Evolutionary conservation across 2,888 invertebrate species (phyloP).

Genomic region (Ennomos erosarius): DNA sequence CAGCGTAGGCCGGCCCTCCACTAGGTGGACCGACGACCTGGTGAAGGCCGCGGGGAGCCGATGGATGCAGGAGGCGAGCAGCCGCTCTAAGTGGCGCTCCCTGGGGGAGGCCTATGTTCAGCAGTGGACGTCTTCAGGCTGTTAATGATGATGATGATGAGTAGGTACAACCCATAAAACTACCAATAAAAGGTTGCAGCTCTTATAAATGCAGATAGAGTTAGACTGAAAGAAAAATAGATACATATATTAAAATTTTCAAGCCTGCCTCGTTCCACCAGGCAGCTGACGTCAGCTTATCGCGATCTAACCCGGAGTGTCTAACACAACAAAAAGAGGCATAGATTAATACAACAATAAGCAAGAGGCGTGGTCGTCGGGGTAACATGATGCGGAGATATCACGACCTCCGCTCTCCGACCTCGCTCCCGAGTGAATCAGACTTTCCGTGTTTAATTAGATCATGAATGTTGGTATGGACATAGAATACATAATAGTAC

Average conservation of each 20-base stretch:
- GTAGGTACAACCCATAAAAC: too few relatives aligned
- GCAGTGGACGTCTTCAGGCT: too few relatives aligned
- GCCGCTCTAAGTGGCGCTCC: too few relatives aligned
- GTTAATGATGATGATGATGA: too few relatives aligned
- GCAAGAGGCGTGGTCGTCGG: constrained; percentile 57
- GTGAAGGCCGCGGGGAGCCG: too few relatives aligned
- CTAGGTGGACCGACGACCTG: too few relatives aligned
- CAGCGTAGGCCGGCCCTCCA: too few relatives aligned
- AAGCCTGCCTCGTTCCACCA: constrained; percentile 4
- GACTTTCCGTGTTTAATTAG: constrained; percentile 50
- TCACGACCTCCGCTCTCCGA: constrained; percentile 59
- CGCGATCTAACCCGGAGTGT: constrained; percentile 38
- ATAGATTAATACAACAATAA: constrained; percentile 65
- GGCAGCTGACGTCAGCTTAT: constrained; percentile 38
- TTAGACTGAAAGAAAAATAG: too few relatives aligned
- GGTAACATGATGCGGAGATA: constrained; percentile 56
- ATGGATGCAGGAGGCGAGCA: too few relatives aligned
- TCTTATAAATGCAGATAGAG: too few relatives aligned
- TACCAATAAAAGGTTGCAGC: too few relatives aligned
- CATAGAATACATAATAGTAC: background rate
- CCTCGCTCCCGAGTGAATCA: constrained; percentile 65
- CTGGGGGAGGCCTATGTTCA: too few relatives aligned
- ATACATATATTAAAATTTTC: background rate
- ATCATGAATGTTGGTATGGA: constrained; percentile 39
- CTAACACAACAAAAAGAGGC: constrained; percentile 43